Base-by-base conservation (phyloP, 2,797 vertebrate species). In the Vipera ursinii region DNA sequence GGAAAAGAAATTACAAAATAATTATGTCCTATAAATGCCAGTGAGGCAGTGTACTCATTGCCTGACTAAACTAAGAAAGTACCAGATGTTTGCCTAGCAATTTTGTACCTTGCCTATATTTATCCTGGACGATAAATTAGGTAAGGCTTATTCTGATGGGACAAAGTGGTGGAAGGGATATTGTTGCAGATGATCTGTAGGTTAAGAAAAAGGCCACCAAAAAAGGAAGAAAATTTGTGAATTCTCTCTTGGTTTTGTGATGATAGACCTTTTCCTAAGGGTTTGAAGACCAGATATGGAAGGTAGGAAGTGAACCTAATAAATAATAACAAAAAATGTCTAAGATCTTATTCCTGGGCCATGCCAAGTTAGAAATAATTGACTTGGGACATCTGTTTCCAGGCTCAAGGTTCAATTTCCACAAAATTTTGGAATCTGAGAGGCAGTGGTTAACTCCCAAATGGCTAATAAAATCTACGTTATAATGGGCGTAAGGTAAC, bases 51-150 rank as follows among this genome's bases (percentile, higher is more conserved):
- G 89, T 88, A 78, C 73, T 89, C 57, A 85, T 57, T 44, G 48
- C 57, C 86, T 93, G 44, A 57, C 86, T 93, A 82, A 82, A 88
- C 51, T 91, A 51, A 88, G 56, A 61, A 51, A 88, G 57, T 82
- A 82, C 17, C 53, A 82, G 22, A 88, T 91, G 86, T 93, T 93
- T 91, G 86, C 89, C 57, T 63, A 88, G 89, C 89, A 91, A 88
- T 93, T 93, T 91, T 93, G 65, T 61, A 44, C n/a, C 38, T 48
- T 90, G 56, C 48, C 65, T 93, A 91, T 63, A 93, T 90, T 93
- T 88, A 93, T 63, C 86, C 32, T 56, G 22, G n/a, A 82, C 24
- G 44, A 38, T 57, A 63, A 90, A 92, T 87, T 90, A 90, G 12
- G 53, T 51, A 87, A 69, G 53, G 55, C 51, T 63, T 82, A 10